These are phyloP conservation scores for pig (Sus scrofa) DNA, from an alignment of 2,113 vertebrate genomes.

Conservation along the genomic window T2T-Sscrofa CM000820.6:83875001-83875500, in stretches of 20 bases:
- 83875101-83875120: background rate
- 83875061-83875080: background rate
- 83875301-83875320: constrained; percentile 57
- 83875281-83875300: constrained; percentile 30
- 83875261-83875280: constrained; percentile 46
- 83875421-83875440: constrained; percentile 69
- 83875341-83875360: constrained; percentile 56
- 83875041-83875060: background rate
- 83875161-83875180: constrained; percentile 17
- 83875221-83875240: background rate
- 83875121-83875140: background rate
- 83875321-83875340: constrained; percentile 57
- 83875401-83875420: constrained; percentile 71
- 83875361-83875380: constrained; percentile 57
- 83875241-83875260: constrained; percentile 35
- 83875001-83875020: background rate
- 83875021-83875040: background rate
- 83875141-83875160: background rate
- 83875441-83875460: constrained; percentile 56
- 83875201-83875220: constrained; percentile 49
- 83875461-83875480: constrained; percentile 60
- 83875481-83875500: constrained; percentile 59
- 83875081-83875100: background rate
- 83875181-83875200: background rate
- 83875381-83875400: constrained; percentile 56